Percentiles rank a stretch among this genome's conserved stretches.
Evolutionary conservation across 2,113 vertebrate species (phyloP).

Genomic region (Corythaixoides concolor): DNA sequence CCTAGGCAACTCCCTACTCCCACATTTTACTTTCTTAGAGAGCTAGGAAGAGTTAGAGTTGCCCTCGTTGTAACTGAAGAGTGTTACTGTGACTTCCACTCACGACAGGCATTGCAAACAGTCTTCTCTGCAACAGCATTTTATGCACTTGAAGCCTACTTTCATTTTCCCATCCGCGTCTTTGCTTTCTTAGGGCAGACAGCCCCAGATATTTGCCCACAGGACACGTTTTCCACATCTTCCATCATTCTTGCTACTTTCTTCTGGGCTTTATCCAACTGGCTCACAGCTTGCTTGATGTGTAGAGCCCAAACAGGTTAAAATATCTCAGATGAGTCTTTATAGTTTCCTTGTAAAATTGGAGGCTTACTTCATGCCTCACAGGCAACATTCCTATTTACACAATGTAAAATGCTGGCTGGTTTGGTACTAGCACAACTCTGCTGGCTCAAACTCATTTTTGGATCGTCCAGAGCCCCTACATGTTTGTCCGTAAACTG

Average conservation of each 20-base stretch:
- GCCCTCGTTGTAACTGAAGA: not conserved
- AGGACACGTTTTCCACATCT: not conserved
- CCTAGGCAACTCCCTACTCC: not conserved
- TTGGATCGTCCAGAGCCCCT: not conserved
- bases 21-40: not conserved
- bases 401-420: constrained; percentile 22
- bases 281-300: constrained; percentile 5
- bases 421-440: constrained; percentile 9
- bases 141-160: not conserved
- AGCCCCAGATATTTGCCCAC: not conserved
- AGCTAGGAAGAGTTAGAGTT: not conserved
- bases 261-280: not conserved
- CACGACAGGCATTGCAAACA: not conserved
- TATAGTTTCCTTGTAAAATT: constrained; percentile 35
- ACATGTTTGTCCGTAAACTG: not conserved
- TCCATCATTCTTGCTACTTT: not conserved
- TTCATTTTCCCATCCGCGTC: not conserved
- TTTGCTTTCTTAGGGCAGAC: not conserved
- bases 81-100: not conserved
- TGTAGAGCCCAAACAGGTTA: constrained; percentile 6
- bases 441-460: not conserved
- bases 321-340: constrained; percentile 56
- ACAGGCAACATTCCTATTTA: constrained; percentile 16
- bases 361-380: constrained; percentile 21
- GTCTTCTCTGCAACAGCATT: not conserved